Evolutionary conservation across 2,797 vertebrate species (phyloP).

Genomic region (Xenopus petersii): DNA sequence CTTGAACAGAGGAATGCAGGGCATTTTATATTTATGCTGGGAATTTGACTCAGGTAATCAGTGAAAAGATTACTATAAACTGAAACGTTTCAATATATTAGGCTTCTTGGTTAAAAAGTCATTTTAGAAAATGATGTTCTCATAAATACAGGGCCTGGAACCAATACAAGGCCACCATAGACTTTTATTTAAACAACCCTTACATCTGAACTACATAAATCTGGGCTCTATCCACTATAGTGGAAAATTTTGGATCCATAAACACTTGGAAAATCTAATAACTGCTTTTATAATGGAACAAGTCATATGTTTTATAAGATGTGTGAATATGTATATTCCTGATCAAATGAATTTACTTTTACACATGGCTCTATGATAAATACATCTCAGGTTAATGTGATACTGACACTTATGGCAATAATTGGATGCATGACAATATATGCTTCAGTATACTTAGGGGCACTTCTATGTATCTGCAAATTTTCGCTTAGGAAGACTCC

Average conservation of each 20-base stretch:
- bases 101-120: too few relatives aligned
- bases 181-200: slow-evolving; percentile 43
- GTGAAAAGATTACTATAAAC: slow-evolving; percentile 30
- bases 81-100: too few relatives aligned
- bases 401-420: too few relatives aligned
- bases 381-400: background rate
- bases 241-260: slow-evolving; percentile 29
- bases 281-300: slow-evolving; percentile 38
- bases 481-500: too few relatives aligned
- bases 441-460: too few relatives aligned
- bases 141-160: slow-evolving; percentile 38
- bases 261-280: slow-evolving; percentile 26
- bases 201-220: slow-evolving; percentile 32
- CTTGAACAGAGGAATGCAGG: slow-evolving; percentile 38
- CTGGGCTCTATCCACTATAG: slow-evolving; percentile 25
- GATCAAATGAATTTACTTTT: slow-evolving; percentile 14
- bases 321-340: slow-evolving; percentile 35
- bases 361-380: slow-evolving; percentile 27
- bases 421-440: too few relatives aligned
- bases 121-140: too few relatives aligned
- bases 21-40: slow-evolving; percentile 46
- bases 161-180: slow-evolving; percentile 22
- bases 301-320: slow-evolving; percentile 40
- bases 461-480: too few relatives aligned
- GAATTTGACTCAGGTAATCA: slow-evolving; percentile 44